Base-by-base conservation (phyloP, 2,797 vertebrate genomes). In the Crypturellus tataupa region DNA sequence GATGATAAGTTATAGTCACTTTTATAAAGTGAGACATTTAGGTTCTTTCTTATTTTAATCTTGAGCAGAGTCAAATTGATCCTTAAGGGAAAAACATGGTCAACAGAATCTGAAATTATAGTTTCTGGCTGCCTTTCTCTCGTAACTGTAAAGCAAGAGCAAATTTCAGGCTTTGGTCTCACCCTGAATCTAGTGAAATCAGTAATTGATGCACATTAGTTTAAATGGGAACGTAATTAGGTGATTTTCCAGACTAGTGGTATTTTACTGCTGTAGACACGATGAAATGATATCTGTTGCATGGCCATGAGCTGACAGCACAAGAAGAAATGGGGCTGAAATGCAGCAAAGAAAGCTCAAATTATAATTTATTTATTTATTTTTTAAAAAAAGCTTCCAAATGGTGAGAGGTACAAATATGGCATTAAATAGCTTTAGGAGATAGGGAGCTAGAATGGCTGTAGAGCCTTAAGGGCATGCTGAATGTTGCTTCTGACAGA, bases 361-460 rank as follows among this genome's bases (percentile, higher is more conserved):
- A 55, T 24, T 46, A 46, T 46, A 21, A 42, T 42, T 46, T 20
- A 20, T 46, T 46, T 44, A 18, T 44, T 44, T 44, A 44, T 44
- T 44, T 44, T 44, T 44, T 42, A 9, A 47, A 47, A 29, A 5
- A 80, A 67, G 16, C 8, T 44, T 77, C 65, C 39, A 44, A 24
- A 40, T 2, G 12, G 3, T 6, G 58, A 86, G 3, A 18, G 29
- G 15, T 44, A 35, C n/a, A n/a, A 79, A 33, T 0, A 0, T 29
- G 2, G 1, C n/a, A 6, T 13, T 17, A 20, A 16, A 2, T 3
- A 17, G 33, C 35, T 8, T 0, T 1, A 25, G n/a, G 13, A 69
- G 24, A 5, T 55, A 4, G 31, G 62, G 42, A 71, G 24, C 33
- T 10, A 3, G 1, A 18, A 12, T 1, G 14, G 27, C 85, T 89